These are phyloP conservation scores for Phainopepla nitens DNA, from an alignment of 2,113 vertebrate genomes.

Conservation along the genomic window DNA sequence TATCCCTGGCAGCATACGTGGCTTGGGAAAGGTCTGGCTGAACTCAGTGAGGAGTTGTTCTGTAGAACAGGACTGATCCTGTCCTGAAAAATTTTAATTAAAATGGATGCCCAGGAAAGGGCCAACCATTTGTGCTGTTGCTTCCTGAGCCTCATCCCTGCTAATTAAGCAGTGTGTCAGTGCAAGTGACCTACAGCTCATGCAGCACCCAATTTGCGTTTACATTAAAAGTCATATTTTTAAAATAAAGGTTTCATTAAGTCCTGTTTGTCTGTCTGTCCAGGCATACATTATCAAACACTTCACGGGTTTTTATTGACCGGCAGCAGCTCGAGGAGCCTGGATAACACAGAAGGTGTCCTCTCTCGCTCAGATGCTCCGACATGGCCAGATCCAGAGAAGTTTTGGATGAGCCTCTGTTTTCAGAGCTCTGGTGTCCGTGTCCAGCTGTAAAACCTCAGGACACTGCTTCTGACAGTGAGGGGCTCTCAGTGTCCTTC, in stretches of 20 bases:
- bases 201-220: slow-evolving; percentile 43
- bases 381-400: rapidly evolving
- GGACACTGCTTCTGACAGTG: neutral
- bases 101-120: slow-evolving; percentile 55
- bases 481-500: neutral
- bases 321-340: neutral
- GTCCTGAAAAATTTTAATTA: slow-evolving; percentile 58
- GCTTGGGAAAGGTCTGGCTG: neutral
- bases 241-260: slow-evolving; percentile 53
- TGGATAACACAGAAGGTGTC: rapidly evolving
- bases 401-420: neutral
- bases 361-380: neutral
- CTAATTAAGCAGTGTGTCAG: slow-evolving; percentile 59
- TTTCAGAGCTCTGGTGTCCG: neutral
- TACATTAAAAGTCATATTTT: slow-evolving; percentile 73
- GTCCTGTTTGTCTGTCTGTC: slow-evolving; percentile 25
- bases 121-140: slow-evolving; percentile 23
- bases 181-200: slow-evolving; percentile 49
- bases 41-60: neutral
- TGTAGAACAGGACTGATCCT: neutral
- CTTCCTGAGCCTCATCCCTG: slow-evolving; percentile 38
- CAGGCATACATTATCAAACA: neutral
- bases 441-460: neutral
- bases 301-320: neutral
- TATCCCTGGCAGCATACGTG: neutral